These are phyloP conservation scores for Marronus borbonicus DNA, from an alignment of 2,888 invertebrate species.

Conservation along the genomic window DNA sequence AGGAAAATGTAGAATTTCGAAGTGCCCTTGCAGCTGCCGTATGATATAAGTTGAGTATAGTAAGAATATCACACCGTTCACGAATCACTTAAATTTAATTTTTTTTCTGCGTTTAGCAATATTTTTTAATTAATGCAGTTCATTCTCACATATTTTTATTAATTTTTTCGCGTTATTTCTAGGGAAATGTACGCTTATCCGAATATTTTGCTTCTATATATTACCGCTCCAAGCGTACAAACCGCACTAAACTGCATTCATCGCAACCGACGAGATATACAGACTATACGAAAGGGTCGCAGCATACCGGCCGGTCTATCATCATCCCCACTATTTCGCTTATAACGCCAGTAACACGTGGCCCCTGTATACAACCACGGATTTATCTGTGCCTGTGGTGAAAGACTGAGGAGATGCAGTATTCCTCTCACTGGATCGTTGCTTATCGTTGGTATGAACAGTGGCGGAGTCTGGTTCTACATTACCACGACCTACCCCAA, in stretches of 20 bases:
- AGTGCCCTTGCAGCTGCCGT: neutral
- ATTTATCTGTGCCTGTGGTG: slow-evolving; percentile 6
- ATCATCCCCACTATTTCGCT: slow-evolving; percentile 11
- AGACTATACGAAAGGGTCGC: slow-evolving; percentile 25
- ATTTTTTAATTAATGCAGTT: neutral
- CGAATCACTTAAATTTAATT: neutral
- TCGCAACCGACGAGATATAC: slow-evolving; percentile 17
- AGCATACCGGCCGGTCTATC: slow-evolving; percentile 27
- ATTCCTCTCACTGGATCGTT: neutral
- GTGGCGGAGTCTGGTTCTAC: slow-evolving; percentile 20
- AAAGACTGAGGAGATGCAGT: slow-evolving; percentile 18
- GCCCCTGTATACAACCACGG: slow-evolving; percentile 20
- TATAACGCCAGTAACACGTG: slow-evolving; percentile 11
- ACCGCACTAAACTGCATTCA: slow-evolving; percentile 28
- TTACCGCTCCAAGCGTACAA: slow-evolving; percentile 19
- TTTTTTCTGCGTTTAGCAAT: neutral
- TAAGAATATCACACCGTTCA: slow-evolving; percentile 24
- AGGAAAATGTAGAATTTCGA: neutral
- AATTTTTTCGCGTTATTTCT: neutral
- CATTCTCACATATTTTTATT: neutral
- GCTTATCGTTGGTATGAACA: slow-evolving; percentile 6
- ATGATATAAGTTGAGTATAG: neutral
- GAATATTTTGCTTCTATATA: slow-evolving; percentile 12
- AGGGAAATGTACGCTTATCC: neutral
- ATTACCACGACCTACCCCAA: slow-evolving; percentile 26